Conservation (phyloP, 2,113 vertebrate species). For the Sclerurus mexicanus region DNA sequence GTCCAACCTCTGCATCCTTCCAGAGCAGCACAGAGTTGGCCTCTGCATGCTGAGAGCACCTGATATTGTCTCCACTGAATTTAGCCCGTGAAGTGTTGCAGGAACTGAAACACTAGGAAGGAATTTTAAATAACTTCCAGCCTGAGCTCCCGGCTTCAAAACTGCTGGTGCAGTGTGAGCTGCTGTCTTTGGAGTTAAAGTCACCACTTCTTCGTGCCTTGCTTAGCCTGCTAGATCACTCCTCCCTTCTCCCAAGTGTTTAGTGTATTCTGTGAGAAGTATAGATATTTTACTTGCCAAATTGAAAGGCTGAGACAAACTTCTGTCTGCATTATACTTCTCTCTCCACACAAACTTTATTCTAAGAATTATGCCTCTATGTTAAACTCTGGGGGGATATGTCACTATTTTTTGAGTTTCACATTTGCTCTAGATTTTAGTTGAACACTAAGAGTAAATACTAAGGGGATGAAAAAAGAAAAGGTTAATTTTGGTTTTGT, state of each 20-base stretch:
- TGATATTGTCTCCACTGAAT: slow-evolving; percentile 73
- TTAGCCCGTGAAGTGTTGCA: slow-evolving; percentile 63
- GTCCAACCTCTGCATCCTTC: slow-evolving; percentile 54
- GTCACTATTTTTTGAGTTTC: not conserved
- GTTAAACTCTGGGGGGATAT: not conserved
- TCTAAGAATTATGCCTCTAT: not conserved
- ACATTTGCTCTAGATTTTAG: not conserved
- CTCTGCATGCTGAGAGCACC: slow-evolving; percentile 61
- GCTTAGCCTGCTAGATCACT: not conserved
- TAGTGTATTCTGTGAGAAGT: not conserved
- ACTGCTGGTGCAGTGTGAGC: not conserved
- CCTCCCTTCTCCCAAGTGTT: not conserved
- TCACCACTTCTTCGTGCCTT: not conserved
- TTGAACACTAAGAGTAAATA: not conserved
- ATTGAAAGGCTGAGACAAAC: not conserved
- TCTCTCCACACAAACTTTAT: not conserved
- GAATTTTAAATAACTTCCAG: not conserved
- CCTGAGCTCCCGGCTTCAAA: not conserved
- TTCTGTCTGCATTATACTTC: not conserved
- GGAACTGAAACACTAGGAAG: slow-evolving; percentile 58
- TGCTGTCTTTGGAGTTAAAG: not conserved
- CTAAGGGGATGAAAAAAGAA: not conserved
- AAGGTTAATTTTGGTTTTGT: not conserved
- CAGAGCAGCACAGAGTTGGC: slow-evolving; percentile 64
- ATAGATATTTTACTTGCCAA: not conserved